Percentiles rank a stretch among this genome's conserved stretches.
Conservation (phyloP, 35 echinoderm and acorn worm species). For the Lytechinus pictus region DNA sequence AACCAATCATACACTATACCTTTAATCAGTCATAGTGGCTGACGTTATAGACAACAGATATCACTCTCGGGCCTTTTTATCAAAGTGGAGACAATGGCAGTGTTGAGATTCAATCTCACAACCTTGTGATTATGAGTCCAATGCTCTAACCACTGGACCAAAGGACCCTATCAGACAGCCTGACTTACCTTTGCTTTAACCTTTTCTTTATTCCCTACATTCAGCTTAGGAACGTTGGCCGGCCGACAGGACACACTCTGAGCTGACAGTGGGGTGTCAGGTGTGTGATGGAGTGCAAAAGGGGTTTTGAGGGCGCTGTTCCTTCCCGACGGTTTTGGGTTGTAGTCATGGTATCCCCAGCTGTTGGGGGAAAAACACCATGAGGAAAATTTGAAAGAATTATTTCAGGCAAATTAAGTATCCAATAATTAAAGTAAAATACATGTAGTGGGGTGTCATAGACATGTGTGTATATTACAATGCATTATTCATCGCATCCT, state of each 20-base stretch:
- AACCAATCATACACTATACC: no score
- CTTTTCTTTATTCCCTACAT: constrained; percentile 41
- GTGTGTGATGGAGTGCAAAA: constrained; percentile 91
- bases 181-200: constrained; percentile 49
- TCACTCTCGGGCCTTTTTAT: no score
- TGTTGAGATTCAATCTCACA: no score
- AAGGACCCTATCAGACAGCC: no score
- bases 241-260: constrained; percentile 61
- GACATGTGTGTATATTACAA: no score
- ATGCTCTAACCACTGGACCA: no score
- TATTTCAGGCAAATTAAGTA: neutral
- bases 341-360: constrained; percentile 88
- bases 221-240: constrained; percentile 62
- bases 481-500: no score
- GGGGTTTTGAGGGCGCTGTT: constrained; percentile 65
- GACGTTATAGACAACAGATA: no score
- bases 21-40: no score
- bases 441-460: no score
- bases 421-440: neutral
- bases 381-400: neutral
- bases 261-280: constrained; percentile 35
- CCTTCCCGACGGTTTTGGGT: constrained; percentile 39
- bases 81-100: no score
- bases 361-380: constrained; percentile 41
- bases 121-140: no score